Base-by-base conservation (phyloP, 2,888 invertebrate genomes). In the Drosophila setosimentum region DNA sequence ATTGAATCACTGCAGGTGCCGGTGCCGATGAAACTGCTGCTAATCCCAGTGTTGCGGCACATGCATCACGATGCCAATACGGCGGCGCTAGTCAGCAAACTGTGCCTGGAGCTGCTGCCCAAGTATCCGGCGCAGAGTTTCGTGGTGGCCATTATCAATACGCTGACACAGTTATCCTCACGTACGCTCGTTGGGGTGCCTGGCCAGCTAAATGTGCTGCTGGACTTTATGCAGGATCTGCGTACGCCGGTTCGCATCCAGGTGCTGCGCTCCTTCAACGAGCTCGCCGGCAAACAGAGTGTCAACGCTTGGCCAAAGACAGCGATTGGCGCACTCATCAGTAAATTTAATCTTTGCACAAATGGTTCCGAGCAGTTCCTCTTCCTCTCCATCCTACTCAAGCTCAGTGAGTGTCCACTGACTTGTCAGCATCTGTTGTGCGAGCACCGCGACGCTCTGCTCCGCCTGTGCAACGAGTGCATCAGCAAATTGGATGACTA, bases 1-100 rank as follows among this genome's bases (percentile, higher is more conserved):
- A 98, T 99, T 80, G 96, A 97, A 91, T 97, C 98, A 48, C 95
- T 98, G 86, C 97, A 97, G 63, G 98, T 98, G 0, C 98, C 98
- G 0, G 97, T 98, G 5, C 97, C 98, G 66, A 96, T 98, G 94
- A 97, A 99, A 92, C 94, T 98, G 30, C 96, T 97, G 87, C 94
- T 99, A 8, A 97, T 99, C 64, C 96, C 98, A 0, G 97, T 99
- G 51, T 94, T 99, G 65, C 96, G 98, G 80, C 97, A 98, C 89
- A 99, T 99, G 95, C 98, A 98, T 93, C 98, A 98, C 88, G 97
- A 95, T 74, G 94, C 94, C 10, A 94, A 94, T 75, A 95, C 95
- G 2, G 94, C 94, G 0, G 93, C 94, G 3, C 92, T 97, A 95
- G 97, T 97, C 0, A 95, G 97, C 71, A 94, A 95, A 63, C 92